Base-by-base conservation (phyloP, 2,797 vertebrate genomes). In the Platyrinchus mystaceus region DNA sequence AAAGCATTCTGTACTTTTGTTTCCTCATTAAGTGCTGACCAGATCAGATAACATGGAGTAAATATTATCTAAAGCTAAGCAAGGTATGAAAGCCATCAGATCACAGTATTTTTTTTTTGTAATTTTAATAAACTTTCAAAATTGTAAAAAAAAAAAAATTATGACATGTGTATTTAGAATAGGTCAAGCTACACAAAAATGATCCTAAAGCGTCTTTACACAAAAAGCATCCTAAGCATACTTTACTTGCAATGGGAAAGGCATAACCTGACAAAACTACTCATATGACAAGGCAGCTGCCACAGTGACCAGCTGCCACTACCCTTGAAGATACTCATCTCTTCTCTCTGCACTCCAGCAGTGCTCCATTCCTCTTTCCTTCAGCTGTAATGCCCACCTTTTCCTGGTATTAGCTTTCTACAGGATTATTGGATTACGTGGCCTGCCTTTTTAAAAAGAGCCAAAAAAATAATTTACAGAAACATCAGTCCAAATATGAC, bases 281-380 rank as follows among this genome's bases (percentile, higher is more conserved):
- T 49, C 9, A 5, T 39, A 55, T 28, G 34, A 39, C 70, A 77
- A 84, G 53, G n/a, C 23, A 71, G 41, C 52, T 49, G 6, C 37
- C 15, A 18, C 24, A 24, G 2, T 0, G 0, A 41, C 23, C 22
- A 56, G 24, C 39, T 53, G n/a, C 41, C 49, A 28, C 10, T 3
- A 2, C 5, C 14, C 32, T 53, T 26, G 53, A 64, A 5, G 7
- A 21, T 16, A 13, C 1, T 0, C 30, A 41, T 14, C 30, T 63
- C 34, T 43, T 11, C 63, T 34, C 41, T 60, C 75, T 58, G 14
- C 59, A 28, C 8, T 17, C 8, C 74, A 59, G 32, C 20, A 44
- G 6, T 6, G 15, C 6, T 17, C 43, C 19, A 36, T 30, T 63
- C 21, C 49, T 62, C 32, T 44, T 16, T 44, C 47, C 23, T 67